phyloP scores from a whole-genome alignment of 2,113 vertebrate species.

The Rhinoderma darwinii region DNA sequence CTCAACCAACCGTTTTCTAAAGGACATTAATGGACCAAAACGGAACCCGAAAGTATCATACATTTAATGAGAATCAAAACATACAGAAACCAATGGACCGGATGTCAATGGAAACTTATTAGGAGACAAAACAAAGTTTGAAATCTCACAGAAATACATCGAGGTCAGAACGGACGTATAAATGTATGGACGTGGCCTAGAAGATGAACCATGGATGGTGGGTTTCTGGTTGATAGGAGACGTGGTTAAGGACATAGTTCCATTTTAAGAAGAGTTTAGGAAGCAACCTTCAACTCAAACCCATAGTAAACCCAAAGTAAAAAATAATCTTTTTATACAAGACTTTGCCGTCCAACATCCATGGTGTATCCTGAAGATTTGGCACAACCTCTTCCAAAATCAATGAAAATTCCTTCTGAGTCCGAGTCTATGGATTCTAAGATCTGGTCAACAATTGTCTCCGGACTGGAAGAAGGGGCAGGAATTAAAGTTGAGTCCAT shows the following conservation, averaged over 20 bases:
- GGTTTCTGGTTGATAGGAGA: too few relatives aligned
- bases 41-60: neutral
- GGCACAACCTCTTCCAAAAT: slow-evolving; percentile 78
- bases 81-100: neutral
- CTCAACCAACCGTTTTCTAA: neutral
- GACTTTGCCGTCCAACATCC: slow-evolving; percentile 77
- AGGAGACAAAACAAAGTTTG: too few relatives aligned
- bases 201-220: too few relatives aligned
- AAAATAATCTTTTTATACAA: slow-evolving; percentile 68
- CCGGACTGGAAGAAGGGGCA: slow-evolving; percentile 80
- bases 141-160: too few relatives aligned
- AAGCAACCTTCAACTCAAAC: neutral
- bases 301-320: neutral
- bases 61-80: neutral
- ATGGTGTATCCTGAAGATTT: slow-evolving; percentile 68
- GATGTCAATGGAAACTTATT: neutral
- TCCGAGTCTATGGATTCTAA: slow-evolving; percentile 85
- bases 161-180: too few relatives aligned
- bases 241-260: too few relatives aligned
- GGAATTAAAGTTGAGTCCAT: slow-evolving; percentile 72
- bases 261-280: neutral
- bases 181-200: too few relatives aligned
- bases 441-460: slow-evolving; percentile 80
- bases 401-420: slow-evolving; percentile 89
- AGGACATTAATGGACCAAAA: neutral